Conservation (phyloP, 1,140 invertebrate genomes). For the Tetramorium simillimum region DNA sequence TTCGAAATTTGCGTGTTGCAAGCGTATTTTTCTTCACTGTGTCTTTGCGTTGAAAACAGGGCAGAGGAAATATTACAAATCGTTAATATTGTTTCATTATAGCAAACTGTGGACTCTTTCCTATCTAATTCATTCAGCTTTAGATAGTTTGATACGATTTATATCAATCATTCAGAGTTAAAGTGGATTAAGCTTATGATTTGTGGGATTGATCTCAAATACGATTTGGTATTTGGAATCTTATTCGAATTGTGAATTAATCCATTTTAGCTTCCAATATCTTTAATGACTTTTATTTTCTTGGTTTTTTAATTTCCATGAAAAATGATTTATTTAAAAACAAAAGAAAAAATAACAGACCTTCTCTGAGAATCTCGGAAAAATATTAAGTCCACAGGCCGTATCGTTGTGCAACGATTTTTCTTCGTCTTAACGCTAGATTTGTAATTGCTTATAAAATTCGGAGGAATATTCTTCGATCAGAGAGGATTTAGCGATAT, state of each 20-base stretch:
- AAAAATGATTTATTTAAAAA: neutral
- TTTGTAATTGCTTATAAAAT: constrained; percentile 21
- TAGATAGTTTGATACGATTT: neutral
- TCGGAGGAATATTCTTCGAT: neutral
- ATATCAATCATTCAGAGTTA: neutral
- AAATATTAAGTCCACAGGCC: constrained; percentile 9
- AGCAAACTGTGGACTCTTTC: constrained; percentile 27
- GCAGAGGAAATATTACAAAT: constrained; percentile 5
- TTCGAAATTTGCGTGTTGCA: neutral
- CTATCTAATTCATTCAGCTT: constrained; percentile 10
- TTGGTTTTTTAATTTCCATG: constrained; percentile 9
- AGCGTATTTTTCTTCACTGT: constrained; percentile 12
- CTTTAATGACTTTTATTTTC: constrained; percentile 3
- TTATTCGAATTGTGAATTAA: neutral
- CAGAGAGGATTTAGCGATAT: neutral
- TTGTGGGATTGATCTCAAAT: neutral
- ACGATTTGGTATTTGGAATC: neutral
- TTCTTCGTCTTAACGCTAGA: neutral
- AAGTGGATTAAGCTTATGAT: constrained; percentile 11
- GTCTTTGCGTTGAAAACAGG: constrained; percentile 4
- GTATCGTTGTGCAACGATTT: constrained; percentile 21
- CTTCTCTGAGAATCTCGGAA: constrained; percentile 1
- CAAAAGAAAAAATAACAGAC: neutral
- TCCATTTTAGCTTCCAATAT: neutral
- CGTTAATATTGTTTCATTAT: constrained; percentile 24